Conservation (phyloP, 2,797 vertebrate species). For the Nannoperca obscura region DNA sequence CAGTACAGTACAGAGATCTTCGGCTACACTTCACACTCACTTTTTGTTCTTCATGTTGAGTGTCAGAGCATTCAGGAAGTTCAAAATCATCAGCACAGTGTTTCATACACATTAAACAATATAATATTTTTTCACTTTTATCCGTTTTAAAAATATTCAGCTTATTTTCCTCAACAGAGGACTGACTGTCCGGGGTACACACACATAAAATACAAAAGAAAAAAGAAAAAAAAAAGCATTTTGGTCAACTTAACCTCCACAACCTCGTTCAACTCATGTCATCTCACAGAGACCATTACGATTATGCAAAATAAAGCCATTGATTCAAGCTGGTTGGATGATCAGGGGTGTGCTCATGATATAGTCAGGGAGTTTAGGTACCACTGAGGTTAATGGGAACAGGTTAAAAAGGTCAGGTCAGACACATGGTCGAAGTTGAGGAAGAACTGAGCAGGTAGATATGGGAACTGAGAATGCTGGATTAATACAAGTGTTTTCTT, state of each 20-base stretch:
- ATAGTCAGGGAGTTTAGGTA: constrained; percentile 51
- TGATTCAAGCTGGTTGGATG: constrained; percentile 77
- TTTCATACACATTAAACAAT: constrained; percentile 82
- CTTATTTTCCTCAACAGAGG: constrained; percentile 81
- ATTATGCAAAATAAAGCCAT: constrained; percentile 86
- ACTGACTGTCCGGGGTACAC: constrained; percentile 77
- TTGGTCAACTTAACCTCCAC: constrained; percentile 84
- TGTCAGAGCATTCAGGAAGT: constrained; percentile 81
- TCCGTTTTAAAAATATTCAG: constrained; percentile 86
- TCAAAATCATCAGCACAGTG: constrained; percentile 85
- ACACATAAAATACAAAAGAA: constrained; percentile 60
- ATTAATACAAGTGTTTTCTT: constrained; percentile 27
- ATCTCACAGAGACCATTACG: constrained; percentile 89
- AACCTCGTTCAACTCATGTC: constrained; percentile 78
- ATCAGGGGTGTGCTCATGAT: constrained; percentile 62
- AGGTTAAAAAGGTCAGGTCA: constrained; percentile 43
- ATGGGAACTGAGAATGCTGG: constrained; percentile 19
- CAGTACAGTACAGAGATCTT: constrained; percentile 69
- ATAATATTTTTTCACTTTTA: constrained; percentile 77
- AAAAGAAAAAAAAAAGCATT: constrained; percentile 64
- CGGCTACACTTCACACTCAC: constrained; percentile 65
- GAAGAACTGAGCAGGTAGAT: constrained; percentile 4
- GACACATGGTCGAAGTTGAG: neutral
- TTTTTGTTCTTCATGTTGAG: constrained; percentile 77
- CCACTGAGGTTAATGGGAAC: constrained; percentile 62